Evolutionary conservation across 1,140 invertebrate genomes (phyloP), one percentile per base, ranked within the genome.

Genomic region (Hyles vespertilio): DNA sequence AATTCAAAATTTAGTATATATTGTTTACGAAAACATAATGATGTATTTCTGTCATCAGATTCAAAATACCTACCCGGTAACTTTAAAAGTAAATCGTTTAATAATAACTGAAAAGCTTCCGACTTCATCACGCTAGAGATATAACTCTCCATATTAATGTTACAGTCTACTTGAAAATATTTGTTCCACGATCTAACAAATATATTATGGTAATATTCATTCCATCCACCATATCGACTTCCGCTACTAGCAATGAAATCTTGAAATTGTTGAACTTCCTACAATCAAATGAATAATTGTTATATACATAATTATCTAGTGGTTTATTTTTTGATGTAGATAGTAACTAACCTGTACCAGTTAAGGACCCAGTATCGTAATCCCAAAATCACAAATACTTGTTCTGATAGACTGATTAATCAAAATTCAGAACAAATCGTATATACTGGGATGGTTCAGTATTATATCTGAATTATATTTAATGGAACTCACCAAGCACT

Each of bases 161-260:
- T 36, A 36, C 32, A 47, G 32, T 76, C 51, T 10, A 56, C 11
- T 49, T 69, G 52, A 68, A 84, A 86, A 67, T 84, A 71, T 73
- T 88, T 90, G 51, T 72, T 72, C 77, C 85, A 87, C 40, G 78
- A 71, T 69, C 83, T 82, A 36, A 88, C 61, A 71, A 91, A 91
- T 52, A 89, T 64, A 46, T 84, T 83, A 59, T 91, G 89, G 63
- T 90, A 84, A 56, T 90, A 89, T 68, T 80, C 80, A 44, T 82
- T 72, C 91, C 91, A 91, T 34, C 90, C 89, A 11, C 89, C 89
- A 58, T 88, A 83, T 49, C 84, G 84, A 45, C 89, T 90, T 46
- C 65, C 69, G 58, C 70, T 86, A 57, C 70, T 70, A 44, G 68
- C 68, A 51, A 91, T 66, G 67, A 90, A 91, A 33, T 87, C 84